Percentiles rank a stretch among this genome's conserved stretches.
Conservation (phyloP, 2,888 invertebrate species). For the Tipula lateralis region DNA sequence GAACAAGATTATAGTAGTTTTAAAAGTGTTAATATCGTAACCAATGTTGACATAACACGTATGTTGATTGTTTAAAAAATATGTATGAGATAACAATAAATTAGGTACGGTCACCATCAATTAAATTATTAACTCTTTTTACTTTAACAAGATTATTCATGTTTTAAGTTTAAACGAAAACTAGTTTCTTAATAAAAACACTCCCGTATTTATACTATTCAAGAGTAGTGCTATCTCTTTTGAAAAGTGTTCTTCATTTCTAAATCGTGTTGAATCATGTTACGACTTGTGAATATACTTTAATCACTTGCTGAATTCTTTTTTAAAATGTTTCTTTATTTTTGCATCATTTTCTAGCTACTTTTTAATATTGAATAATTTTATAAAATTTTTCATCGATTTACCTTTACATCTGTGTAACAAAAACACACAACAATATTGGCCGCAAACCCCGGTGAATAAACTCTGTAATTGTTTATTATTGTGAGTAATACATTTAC, state of each 20-base stretch:
- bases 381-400: too few relatives aligned
- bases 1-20: too few relatives aligned
- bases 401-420: too few relatives aligned
- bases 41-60: not conserved
- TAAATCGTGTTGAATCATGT: too few relatives aligned
- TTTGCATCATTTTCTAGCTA: not conserved
- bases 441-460: not conserved
- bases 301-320: not conserved
- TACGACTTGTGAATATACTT: not conserved
- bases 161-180: not conserved
- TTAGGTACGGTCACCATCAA: not conserved
- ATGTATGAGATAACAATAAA: not conserved
- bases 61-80: not conserved
- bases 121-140: not conserved
- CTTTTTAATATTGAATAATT: not conserved
- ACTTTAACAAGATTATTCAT: not conserved
- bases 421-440: slow-evolving; percentile 27
- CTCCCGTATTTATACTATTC: not conserved
- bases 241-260: too few relatives aligned
- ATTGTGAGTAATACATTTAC: not conserved
- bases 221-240: too few relatives aligned
- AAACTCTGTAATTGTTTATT: not conserved
- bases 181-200: not conserved
- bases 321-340: not conserved
- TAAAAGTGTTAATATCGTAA: not conserved